phyloP scores from a whole-genome alignment of 2,113 vertebrate genomes.

The Onychorhynchus coronatus region DNA sequence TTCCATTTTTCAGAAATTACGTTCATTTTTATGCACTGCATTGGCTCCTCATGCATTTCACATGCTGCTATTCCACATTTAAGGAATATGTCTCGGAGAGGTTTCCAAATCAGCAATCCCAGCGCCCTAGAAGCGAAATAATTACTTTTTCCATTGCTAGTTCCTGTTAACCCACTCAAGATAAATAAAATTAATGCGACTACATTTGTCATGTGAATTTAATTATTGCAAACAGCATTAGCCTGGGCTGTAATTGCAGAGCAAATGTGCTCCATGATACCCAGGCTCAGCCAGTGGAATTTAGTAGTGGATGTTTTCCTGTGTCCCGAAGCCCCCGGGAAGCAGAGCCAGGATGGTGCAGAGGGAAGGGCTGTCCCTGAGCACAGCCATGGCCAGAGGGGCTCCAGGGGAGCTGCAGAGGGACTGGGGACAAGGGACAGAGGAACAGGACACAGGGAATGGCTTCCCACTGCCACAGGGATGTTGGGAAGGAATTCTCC shows the following conservation, averaged over 20 bases:
- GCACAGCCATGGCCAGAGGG: background rate
- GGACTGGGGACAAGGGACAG: background rate
- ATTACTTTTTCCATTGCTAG: conserved; percentile 37
- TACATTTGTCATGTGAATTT: conserved; percentile 62
- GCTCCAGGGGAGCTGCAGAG: background rate
- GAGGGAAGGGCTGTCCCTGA: background rate
- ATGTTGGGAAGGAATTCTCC: background rate
- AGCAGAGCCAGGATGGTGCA: background rate
- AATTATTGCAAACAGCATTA: conserved; percentile 64
- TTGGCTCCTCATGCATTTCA: conserved; percentile 40
- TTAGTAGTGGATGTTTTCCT: background rate
- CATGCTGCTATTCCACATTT: conserved; percentile 39
- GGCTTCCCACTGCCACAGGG: background rate
- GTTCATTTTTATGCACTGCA: conserved; percentile 35
- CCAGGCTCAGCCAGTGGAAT: background rate
- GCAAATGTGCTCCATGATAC: background rate
- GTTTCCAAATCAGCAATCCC: conserved; percentile 48
- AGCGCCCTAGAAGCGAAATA: conserved; percentile 41
- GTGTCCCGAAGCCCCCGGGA: background rate
- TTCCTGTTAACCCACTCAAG: conserved; percentile 65
- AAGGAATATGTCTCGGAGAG: background rate
- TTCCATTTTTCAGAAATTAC: conserved; percentile 50
- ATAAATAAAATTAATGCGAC: conserved; percentile 70
- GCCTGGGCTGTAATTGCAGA: conserved; percentile 5
- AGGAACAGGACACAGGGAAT: background rate